A percentile compares a stretch with the other conserved stretches of the same genome.
Conservation (phyloP, 2,113 vertebrate species). For the Camelus bactrianus region DNA sequence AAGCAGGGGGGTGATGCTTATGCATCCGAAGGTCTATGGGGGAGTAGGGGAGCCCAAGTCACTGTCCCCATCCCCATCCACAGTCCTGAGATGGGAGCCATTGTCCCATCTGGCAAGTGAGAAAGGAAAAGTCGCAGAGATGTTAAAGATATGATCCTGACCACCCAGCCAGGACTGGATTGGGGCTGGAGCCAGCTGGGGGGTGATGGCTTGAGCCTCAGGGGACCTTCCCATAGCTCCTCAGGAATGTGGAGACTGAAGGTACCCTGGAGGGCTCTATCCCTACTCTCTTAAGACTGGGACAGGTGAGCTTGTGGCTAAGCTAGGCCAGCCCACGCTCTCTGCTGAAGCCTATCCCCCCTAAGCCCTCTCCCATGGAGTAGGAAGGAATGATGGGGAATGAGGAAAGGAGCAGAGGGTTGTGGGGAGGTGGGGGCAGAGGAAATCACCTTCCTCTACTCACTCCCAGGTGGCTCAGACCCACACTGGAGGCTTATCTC, state of each 20-base stretch:
- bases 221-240: background rate
- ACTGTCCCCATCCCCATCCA: background rate
- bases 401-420: background rate
- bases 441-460: background rate
- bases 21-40: background rate
- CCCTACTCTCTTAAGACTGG: background rate
- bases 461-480: background rate
- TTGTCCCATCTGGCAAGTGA: background rate
- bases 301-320: background rate
- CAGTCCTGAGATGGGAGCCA: background rate
- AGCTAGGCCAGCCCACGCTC: background rate
- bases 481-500: slow-evolving; percentile 5
- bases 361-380: background rate
- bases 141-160: background rate
- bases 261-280: background rate
- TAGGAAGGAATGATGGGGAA: background rate
- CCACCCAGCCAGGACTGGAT: background rate
- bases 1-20: background rate
- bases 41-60: background rate
- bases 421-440: background rate
- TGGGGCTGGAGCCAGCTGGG: background rate
- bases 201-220: background rate
- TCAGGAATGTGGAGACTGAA: slow-evolving; percentile 1
- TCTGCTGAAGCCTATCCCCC: background rate
- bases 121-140: slow-evolving; percentile 25